Evolutionary conservation across 1,140 invertebrate genomes (phyloP).

Genomic region (Plodia interpunctella): DNA sequence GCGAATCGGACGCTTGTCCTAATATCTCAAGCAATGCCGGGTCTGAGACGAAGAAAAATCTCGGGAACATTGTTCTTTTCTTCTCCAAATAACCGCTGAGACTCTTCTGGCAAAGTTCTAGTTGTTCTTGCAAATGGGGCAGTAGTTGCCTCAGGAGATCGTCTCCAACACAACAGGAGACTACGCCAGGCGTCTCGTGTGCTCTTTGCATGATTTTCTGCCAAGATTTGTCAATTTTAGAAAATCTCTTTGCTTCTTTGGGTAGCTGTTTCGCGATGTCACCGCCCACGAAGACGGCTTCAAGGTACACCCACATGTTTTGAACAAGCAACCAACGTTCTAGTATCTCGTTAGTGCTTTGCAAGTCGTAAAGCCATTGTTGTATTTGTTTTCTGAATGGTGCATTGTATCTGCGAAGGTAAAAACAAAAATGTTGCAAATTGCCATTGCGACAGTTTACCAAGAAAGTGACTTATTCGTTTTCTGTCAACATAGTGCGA

Average conservation of each 20-base stretch:
- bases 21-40: conserved; percentile 96
- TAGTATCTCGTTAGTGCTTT: conserved; percentile 97
- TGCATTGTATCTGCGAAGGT: conserved; percentile 89
- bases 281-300: conserved; percentile 98
- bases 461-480: too few relatives aligned
- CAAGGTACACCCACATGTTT: conserved; percentile 99
- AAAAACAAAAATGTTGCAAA: not conserved
- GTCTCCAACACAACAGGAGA: conserved; percentile 96
- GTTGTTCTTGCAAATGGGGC: conserved; percentile 96
- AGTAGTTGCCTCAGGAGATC: conserved; percentile 94
- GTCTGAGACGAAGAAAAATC: conserved; percentile 99
- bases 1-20: conserved; percentile 97
- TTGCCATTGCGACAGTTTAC: not conserved
- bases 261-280: conserved; percentile 98
- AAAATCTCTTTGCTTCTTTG: conserved; percentile 95
- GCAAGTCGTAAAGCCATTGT: conserved; percentile 95
- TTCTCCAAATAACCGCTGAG: conserved; percentile 97
- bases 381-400: conserved; percentile 98
- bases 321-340: conserved; percentile 97
- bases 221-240: conserved; percentile 98
- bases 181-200: conserved; percentile 96
- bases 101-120: conserved; percentile 98
- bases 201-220: conserved; percentile 98
- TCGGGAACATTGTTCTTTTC: conserved; percentile 96
- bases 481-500: not conserved